Evolutionary conservation across 1,140 invertebrate species (phyloP).

Genomic region (Drosophila lowei): DNA sequence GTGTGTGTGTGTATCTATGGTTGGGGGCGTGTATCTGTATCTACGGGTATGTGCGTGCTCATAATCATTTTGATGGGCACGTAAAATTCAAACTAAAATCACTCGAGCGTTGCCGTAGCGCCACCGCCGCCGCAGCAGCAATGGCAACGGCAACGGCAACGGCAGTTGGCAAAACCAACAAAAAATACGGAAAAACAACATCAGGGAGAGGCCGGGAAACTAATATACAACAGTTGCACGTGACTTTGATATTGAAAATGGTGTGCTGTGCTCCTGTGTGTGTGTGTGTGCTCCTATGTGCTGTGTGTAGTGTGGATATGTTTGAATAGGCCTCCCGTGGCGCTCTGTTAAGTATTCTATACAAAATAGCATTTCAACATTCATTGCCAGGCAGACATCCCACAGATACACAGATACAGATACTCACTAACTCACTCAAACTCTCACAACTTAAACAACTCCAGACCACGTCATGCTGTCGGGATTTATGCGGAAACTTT

Average conservation of each 20-base stretch:
- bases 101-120: slow-evolving; percentile 61
- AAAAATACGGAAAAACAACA: slow-evolving; percentile 33
- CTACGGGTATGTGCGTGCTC: slow-evolving; percentile 40
- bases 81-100: slow-evolving; percentile 79
- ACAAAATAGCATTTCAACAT: slow-evolving; percentile 57
- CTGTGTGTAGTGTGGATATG: slow-evolving; percentile 4
- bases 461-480: slow-evolving; percentile 21
- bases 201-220: slow-evolving; percentile 37
- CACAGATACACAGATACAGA: neutral
- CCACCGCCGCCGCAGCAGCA: neutral
- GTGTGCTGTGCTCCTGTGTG: neutral
- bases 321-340: slow-evolving; percentile 4
- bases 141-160: slow-evolving; percentile 12
- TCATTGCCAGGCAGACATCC: slow-evolving; percentile 2
- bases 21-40: neutral
- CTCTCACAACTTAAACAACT: slow-evolving; percentile 2
- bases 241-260: slow-evolving; percentile 77
- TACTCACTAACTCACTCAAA: too few species aligned
- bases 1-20: neutral
- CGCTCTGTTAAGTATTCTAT: slow-evolving; percentile 43
- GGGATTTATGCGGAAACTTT: slow-evolving; percentile 66
- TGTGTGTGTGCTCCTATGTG: too few species aligned
- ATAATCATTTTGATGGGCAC: slow-evolving; percentile 80
- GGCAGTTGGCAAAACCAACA: slow-evolving; percentile 30
- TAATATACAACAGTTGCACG: slow-evolving; percentile 78